Evolutionary conservation across 2,113 vertebrate species (phyloP).

Genomic region (Pteropus alecto): DNA sequence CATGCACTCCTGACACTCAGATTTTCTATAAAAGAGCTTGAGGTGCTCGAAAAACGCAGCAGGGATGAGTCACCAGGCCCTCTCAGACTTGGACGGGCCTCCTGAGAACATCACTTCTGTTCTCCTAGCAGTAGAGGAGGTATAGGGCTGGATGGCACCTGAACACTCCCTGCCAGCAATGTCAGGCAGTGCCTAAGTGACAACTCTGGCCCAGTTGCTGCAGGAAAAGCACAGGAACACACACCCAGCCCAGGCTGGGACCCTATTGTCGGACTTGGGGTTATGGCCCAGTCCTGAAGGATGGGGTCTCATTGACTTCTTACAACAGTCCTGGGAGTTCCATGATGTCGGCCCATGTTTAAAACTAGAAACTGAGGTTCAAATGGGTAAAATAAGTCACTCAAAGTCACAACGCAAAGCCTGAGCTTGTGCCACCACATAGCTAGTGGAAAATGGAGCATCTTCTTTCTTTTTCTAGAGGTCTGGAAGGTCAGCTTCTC

Average conservation of each 20-base stretch:
- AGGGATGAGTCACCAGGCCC: background rate
- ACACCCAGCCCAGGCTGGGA: background rate
- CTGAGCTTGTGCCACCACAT: background rate
- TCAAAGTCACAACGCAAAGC: background rate
- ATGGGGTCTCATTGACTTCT: background rate
- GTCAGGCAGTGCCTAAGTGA: background rate
- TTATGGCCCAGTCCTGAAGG: background rate
- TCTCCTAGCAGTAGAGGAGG: background rate
- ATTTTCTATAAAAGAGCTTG: conserved; percentile 22
- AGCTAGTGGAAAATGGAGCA: background rate
- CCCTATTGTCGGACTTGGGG: background rate
- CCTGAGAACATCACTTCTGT: background rate
- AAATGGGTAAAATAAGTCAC: background rate
- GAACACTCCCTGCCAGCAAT: background rate
- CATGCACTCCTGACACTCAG: background rate
- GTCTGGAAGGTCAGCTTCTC: background rate
- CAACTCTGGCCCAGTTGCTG: background rate
- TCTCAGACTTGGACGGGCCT: background rate
- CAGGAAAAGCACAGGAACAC: background rate
- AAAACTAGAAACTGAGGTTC: background rate
- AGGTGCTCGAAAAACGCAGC: background rate
- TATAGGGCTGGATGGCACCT: background rate
- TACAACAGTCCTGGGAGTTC: background rate
- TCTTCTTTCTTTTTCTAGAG: background rate
- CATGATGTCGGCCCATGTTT: background rate